phyloP scores from a whole-genome alignment of 2,888 invertebrate species.

The Oligia fasciuncula region DNA sequence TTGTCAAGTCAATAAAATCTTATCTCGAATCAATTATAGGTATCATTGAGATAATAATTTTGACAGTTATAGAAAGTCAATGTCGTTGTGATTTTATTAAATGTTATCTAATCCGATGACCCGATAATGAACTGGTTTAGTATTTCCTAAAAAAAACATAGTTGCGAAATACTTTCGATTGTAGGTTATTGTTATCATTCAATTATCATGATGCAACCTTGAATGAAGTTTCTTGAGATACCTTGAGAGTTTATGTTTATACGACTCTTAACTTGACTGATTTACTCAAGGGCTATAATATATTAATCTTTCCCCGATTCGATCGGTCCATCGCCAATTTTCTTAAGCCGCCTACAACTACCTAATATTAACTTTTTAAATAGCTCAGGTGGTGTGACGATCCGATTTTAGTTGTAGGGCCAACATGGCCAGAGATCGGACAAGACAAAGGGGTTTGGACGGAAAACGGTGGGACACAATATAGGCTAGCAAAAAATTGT shows the following conservation, averaged over 20 bases:
- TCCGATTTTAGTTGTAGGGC: neutral
- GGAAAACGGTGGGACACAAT: neutral
- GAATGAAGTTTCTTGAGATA: neutral
- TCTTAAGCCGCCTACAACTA: too few relatives aligned
- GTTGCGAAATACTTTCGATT: neutral
- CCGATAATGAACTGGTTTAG: slow-evolving; percentile 17
- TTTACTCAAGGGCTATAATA: neutral
- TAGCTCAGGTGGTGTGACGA: neutral
- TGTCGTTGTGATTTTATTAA: slow-evolving; percentile 44
- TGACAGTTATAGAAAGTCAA: slow-evolving; percentile 57
- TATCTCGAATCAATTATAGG: slow-evolving; percentile 47
- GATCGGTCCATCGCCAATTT: too few relatives aligned
- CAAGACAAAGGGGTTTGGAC: neutral
- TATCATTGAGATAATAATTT: slow-evolving; percentile 44
- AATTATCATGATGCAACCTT: neutral
- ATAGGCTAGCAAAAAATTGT: neutral
- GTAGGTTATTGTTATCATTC: neutral
- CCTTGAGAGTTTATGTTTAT: neutral
- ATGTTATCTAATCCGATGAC: slow-evolving; percentile 21
- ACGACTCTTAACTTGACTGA: neutral
- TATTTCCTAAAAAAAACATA: neutral
- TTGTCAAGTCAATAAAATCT: slow-evolving; percentile 13
- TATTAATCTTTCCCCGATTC: neutral
- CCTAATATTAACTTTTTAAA: too few relatives aligned
- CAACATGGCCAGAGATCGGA: neutral